Base-by-base conservation (phyloP, 2,797 vertebrate species). In the Capromys pilorides region DNA sequence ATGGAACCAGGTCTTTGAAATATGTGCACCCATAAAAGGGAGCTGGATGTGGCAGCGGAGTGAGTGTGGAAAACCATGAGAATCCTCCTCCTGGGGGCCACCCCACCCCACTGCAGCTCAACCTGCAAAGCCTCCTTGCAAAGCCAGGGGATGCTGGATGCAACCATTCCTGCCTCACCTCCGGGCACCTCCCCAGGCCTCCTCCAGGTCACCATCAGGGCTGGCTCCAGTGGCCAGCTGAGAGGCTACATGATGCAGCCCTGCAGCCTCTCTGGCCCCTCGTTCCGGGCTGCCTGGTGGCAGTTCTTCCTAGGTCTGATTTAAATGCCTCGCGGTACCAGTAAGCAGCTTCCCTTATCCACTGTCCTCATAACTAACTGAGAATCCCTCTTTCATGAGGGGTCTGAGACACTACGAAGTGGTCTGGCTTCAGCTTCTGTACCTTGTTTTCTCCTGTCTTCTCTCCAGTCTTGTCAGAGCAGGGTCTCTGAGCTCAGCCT, bases 1-100 rank as follows among this genome's bases (percentile, higher is more conserved):
- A 97, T 96, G 77, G 95, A 97, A 81, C 85, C 10, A n/a, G 86
- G 93, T 85, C 87, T 97, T 97, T 97, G 96, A 97, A 97, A 97
- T 97, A 95, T 81, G 89, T 79, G 96, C 77, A 80, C 85, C 91
- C 84, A 64, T 96, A 96, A 96, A 96, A 93, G 84, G 90, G 86
- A 91, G 54, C 62, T 7, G 26, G 92, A 24, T 69, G 83, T 73
- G 92, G 91, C 77, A 93, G 79, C 57, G 28, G 84, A 88, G 24
- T 33, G 57, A 92, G 94, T 13, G 14, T 77, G 64, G 92, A 95
- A 91, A 95, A 94, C 57, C 81, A 19, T 13, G 41, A 90, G 83
- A 59, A 59, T 51, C 94, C 71, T 94, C 75, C 79, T 92, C 71
- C 59, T 0, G 11, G 81, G n/a, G 66, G 36, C 21, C 39, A 33